Percentiles rank a stretch among this genome's conserved stretches.
These are phyloP conservation scores for Onchidella celtica DNA, from an alignment of 2,888 invertebrate species.

Conservation along the genomic window DNA sequence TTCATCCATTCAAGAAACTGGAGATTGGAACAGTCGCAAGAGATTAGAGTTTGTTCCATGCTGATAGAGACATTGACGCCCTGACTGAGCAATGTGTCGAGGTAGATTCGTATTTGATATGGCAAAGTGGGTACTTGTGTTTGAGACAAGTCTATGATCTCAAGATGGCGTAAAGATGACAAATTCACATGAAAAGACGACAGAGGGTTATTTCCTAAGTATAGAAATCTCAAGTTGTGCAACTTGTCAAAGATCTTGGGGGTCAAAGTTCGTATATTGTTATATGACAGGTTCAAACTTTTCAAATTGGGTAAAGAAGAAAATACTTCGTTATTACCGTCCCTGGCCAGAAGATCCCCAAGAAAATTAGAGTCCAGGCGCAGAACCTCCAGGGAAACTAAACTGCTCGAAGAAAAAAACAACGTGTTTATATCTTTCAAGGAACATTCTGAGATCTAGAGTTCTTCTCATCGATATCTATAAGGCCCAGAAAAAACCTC, in stretches of 20 bases:
- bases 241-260: neutral
- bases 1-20: slow-evolving; percentile 32
- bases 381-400: neutral
- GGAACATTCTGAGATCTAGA: neutral
- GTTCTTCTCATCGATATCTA: neutral
- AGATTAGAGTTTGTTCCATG: slow-evolving; percentile 19
- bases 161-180: neutral
- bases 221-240: neutral
- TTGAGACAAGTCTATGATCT: neutral
- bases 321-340: neutral
- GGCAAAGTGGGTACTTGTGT: neutral
- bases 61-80: neutral
- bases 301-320: neutral
- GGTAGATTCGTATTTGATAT: neutral
- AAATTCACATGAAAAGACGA: slow-evolving; percentile 6
- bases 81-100: neutral
- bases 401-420: neutral
- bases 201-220: neutral
- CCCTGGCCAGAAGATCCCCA: neutral
- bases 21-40: slow-evolving; percentile 30
- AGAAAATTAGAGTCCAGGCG: neutral
- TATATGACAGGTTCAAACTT: neutral
- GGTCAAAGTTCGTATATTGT: neutral
- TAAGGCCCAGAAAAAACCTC: neutral
- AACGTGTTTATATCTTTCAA: neutral